Conservation (phyloP, 2,888 invertebrate genomes). For the Epiperipatus broadwayi region DNA sequence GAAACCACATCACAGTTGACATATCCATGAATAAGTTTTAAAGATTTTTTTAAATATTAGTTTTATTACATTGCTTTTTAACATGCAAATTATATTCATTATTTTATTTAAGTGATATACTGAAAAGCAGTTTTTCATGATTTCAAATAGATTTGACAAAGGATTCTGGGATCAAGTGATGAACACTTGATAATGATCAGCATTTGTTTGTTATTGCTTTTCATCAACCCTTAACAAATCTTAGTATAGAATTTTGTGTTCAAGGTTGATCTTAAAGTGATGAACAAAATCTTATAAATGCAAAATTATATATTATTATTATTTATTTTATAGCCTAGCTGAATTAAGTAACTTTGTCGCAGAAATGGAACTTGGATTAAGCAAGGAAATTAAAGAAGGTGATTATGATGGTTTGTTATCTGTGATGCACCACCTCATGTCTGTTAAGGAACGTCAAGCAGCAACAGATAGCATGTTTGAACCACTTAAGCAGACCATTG, state of each 20-base stretch:
- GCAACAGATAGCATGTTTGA: constrained; percentile 88
- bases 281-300: not conserved
- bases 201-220: not conserved
- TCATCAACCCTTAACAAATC: constrained; percentile 1
- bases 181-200: too few species aligned
- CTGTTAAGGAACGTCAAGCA: constrained; percentile 70
- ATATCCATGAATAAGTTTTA: too few species aligned
- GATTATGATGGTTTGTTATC: constrained; percentile 70
- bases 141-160: too few species aligned
- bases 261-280: not conserved
- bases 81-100: too few species aligned
- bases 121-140: too few species aligned
- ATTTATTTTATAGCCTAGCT: constrained; percentile 41
- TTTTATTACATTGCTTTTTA: too few species aligned
- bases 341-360: constrained; percentile 72
- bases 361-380: constrained; percentile 68
- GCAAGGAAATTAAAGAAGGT: constrained; percentile 58
- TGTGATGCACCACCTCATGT: constrained; percentile 79
- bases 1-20: too few species aligned
- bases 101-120: too few species aligned
- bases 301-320: not conserved
- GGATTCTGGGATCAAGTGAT: too few species aligned
- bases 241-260: too few species aligned
- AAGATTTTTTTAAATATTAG: too few species aligned
- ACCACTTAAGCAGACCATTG: constrained; percentile 76